Evolutionary conservation across 2,113 vertebrate species (phyloP).

Genomic region (Amblyornis subalaris): DNA sequence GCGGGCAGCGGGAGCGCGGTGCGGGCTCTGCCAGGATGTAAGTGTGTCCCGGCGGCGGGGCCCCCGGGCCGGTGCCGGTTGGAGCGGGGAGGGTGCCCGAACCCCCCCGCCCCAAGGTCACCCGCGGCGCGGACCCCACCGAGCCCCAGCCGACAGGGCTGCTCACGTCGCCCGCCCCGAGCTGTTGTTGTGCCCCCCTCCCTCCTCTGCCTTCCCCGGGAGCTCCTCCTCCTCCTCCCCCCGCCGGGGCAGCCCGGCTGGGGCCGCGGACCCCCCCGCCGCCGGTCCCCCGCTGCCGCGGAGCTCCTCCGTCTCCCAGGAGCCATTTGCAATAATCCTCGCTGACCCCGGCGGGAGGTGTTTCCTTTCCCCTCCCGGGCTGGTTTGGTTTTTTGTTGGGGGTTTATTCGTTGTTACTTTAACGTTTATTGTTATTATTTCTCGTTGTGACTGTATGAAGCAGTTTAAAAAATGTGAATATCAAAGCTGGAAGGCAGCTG

Average conservation of each 20-base stretch:
- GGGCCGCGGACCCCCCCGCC: neutral
- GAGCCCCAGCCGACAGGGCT: neutral
- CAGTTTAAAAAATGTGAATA: slow-evolving; percentile 49
- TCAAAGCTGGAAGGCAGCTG: slow-evolving; percentile 44
- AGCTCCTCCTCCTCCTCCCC: slow-evolving; percentile 16
- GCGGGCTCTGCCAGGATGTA: neutral
- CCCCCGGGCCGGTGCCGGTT: neutral
- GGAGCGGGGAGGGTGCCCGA: neutral
- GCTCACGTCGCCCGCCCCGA: neutral
- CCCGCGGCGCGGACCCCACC: neutral
- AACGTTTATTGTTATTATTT: slow-evolving; percentile 4
- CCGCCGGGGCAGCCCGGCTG: neutral
- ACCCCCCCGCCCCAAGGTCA: neutral
- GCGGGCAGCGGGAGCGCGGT: neutral
- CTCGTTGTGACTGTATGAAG: slow-evolving; percentile 26
- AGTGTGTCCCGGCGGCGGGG: neutral
- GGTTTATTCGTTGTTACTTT: neutral
- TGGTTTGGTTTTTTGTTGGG: neutral
- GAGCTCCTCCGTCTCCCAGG: slow-evolving; percentile 18
- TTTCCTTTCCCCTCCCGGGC: neutral
- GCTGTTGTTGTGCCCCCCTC: neutral
- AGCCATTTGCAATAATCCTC: slow-evolving; percentile 65
- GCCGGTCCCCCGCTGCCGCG: neutral
- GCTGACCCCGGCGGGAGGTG: slow-evolving; percentile 17
- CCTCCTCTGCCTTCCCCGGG: neutral